Evolutionary conservation across 2,113 vertebrate species (phyloP).

Genomic region (Glaucomys volans): DNA sequence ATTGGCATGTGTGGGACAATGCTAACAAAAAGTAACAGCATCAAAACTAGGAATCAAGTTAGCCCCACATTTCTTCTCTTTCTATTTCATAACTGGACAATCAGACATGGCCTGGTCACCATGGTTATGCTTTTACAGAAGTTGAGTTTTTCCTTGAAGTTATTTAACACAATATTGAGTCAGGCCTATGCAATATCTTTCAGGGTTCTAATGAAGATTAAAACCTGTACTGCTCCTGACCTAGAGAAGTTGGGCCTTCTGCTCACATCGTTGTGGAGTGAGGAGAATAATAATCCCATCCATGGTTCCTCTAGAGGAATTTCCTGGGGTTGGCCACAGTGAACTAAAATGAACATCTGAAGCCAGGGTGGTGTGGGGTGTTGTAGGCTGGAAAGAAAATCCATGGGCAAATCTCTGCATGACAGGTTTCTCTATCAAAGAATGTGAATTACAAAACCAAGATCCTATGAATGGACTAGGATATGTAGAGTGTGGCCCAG

Average conservation of each 20-base stretch:
- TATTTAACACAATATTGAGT: background rate
- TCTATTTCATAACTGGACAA: background rate
- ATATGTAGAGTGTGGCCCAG: fast-evolving
- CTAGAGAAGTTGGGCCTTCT: background rate
- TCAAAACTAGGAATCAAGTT: background rate
- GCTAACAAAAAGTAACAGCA: background rate
- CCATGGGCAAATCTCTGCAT: background rate
- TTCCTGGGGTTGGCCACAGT: background rate
- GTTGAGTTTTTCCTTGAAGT: background rate
- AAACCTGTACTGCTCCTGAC: background rate
- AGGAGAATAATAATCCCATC: background rate
- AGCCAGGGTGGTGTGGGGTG: background rate
- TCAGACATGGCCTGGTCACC: background rate
- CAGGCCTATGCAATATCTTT: background rate
- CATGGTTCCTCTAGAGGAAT: background rate
- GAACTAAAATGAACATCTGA: background rate
- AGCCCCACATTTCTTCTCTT: background rate
- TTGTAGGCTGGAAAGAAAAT: background rate
- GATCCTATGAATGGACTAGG: background rate
- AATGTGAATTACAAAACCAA: background rate
- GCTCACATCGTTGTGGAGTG: too few species aligned
- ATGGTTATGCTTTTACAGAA: background rate
- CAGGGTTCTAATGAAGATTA: background rate
- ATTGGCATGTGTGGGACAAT: background rate
- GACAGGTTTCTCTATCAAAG: background rate